A percentile compares a stretch with the other conserved stretches of the same genome.
phyloP scores from a whole-genome alignment of 1,140 invertebrate species.

The Apis mellifera region DNA sequence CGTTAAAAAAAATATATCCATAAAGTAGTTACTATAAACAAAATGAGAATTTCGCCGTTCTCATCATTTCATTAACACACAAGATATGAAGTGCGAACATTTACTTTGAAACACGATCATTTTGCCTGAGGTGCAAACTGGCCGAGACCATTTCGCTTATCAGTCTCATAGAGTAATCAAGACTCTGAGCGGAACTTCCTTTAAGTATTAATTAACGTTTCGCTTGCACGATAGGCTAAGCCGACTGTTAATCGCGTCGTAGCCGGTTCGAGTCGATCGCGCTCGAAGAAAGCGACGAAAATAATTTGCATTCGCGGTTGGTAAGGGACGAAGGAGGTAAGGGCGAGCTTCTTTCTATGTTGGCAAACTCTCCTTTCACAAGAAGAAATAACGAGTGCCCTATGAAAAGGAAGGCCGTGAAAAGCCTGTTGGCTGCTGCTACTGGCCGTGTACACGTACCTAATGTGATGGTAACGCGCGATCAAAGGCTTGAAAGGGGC shows the following conservation, averaged over 20 bases:
- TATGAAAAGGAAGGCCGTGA: conserved; percentile 59
- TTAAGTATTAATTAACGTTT: conserved; percentile 54
- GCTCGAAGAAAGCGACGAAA: conserved; percentile 42
- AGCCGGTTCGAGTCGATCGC: background rate
- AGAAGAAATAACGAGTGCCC: conserved; percentile 62
- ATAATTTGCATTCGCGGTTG: conserved; percentile 22
- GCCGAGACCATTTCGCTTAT: background rate
- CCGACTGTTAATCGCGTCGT: conserved; percentile 20
- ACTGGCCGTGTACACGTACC: conserved; percentile 41
- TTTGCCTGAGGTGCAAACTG: background rate
- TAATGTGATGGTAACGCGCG: conserved; percentile 58
- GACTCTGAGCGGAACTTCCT: conserved; percentile 12
- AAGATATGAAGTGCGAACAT: background rate
- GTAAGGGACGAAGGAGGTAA: background rate
- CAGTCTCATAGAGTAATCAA: conserved; percentile 27
- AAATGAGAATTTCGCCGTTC: background rate
- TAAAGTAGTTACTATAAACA: background rate
- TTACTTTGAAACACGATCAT: conserved; percentile 4
- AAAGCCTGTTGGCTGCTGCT: conserved; percentile 28
- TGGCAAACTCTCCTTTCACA: conserved; percentile 45
- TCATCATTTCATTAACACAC: background rate
- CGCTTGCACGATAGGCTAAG: background rate
- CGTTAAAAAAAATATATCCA: background rate
- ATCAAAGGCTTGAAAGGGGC: conserved; percentile 73
- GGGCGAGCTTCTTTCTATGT: conserved; percentile 12